Percentiles rank a stretch among this genome's conserved stretches.
These are phyloP conservation scores for Julus scandinavius DNA, from an alignment of 2,888 invertebrate genomes.

Conservation along the genomic window DNA sequence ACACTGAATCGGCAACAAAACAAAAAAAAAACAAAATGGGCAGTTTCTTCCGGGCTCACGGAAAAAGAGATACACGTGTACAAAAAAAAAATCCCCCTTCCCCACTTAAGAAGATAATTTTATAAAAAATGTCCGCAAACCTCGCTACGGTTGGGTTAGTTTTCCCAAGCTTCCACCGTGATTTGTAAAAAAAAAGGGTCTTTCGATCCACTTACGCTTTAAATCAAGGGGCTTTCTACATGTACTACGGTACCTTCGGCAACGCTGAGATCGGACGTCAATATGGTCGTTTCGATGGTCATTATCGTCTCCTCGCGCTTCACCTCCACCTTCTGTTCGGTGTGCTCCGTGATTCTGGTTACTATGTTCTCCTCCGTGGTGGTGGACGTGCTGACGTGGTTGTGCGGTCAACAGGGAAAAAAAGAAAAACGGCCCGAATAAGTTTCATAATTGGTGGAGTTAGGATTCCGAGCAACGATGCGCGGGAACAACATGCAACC, in stretches of 20 bases:
- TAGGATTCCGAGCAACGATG: neutral
- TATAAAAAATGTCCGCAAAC: neutral
- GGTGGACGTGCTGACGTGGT: neutral
- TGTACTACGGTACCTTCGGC: conserved; percentile 40
- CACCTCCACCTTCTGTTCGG: conserved; percentile 56
- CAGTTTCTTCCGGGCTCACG: neutral
- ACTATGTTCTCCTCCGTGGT: conserved; percentile 49
- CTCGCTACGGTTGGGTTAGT: neutral
- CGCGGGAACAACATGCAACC: too few relatives aligned
- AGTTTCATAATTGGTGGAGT: too few relatives aligned
- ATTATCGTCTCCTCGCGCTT: conserved; percentile 56
- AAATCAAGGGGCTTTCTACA: conserved; percentile 42
- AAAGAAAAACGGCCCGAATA: too few relatives aligned
- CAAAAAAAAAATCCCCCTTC: too few relatives aligned
- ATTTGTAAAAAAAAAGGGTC: conserved; percentile 3
- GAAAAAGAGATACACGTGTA: too few relatives aligned
- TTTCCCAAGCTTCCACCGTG: conserved; percentile 9
- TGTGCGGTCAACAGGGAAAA: neutral
- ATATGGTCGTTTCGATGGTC: conserved; percentile 56
- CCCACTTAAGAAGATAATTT: neutral
- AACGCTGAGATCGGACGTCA: conserved; percentile 53
- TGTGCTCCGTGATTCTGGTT: conserved; percentile 53
- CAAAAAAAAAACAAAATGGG: neutral
- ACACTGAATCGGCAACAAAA: neutral
- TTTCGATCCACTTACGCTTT: conserved; percentile 30